Evolutionary conservation across 2,888 invertebrate genomes (phyloP), one percentile per base, ranked within the genome.

Genomic region (Monoplex corrugatus): DNA sequence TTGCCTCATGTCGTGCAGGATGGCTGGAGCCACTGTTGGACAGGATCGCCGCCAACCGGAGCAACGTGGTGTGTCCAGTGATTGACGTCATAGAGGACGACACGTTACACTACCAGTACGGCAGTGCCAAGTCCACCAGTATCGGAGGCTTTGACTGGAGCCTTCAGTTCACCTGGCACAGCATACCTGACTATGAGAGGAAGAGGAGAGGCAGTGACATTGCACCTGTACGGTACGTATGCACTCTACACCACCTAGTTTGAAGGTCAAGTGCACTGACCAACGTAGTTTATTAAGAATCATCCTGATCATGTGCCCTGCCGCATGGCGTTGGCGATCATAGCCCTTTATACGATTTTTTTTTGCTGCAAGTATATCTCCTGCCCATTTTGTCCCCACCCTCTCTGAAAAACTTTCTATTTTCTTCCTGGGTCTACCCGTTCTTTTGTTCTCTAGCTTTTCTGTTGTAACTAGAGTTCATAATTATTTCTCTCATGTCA

Each of bases 81-180:
- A 96, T 96, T 88, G 96, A 96, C 89, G 95, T 95, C 44, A 95
- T 96, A 45, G 95, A 96, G 87, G 96, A 96, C 89, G 94, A 94
- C 84, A 94, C 95, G 0, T 94, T 96, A 83, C 94, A 95, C 89
- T 96, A 95, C 92, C 95, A 96, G 92, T 96, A 95, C 91, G 92
- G 95, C 88, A 95, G 93, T 90, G 95, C 95, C 78, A 94, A 94
- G 87, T 91, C 94, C 50, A 95, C 95, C 50, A 95, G 94, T 91
- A 97, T 97, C 35, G 97, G 97, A 8, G 97, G 97, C n/a, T 97
- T 97, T 94, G 97, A 97, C 94, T 97, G 97, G 97, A 97, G 97
- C 93, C 95, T 97, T 72, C 97, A 97, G 97, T 99, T 99, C 97
- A 99, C 99, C 97, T 99, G 99, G 99, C 99, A 99, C 96, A 97